Percentiles rank a stretch among this genome's conserved stretches.
These are phyloP conservation scores for Zonitis immaculata DNA, from an alignment of 2,888 invertebrate species.

Conservation along the genomic window DNA sequence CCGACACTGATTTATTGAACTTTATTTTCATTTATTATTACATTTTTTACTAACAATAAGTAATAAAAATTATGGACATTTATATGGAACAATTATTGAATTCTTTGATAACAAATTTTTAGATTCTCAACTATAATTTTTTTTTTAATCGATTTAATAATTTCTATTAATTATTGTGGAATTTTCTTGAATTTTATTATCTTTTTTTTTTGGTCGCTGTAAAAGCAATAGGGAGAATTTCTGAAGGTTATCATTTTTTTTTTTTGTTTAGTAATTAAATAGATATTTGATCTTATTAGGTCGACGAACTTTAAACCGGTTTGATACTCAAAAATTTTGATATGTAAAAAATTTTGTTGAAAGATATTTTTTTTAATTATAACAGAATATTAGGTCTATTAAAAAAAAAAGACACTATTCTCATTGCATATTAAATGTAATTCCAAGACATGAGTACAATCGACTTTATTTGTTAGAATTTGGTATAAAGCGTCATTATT, in stretches of 20 bases:
- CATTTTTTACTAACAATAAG: neutral
- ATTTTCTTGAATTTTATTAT: neutral
- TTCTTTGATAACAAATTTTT: too few species aligned
- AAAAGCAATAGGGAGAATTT: neutral
- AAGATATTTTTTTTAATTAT: neutral
- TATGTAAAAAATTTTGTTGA: neutral
- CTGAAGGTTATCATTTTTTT: neutral
- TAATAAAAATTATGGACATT: too few species aligned
- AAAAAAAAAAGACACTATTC: too few species aligned
- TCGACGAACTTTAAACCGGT: conserved; percentile 14
- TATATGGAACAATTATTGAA: too few species aligned
- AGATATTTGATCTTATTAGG: conserved; percentile 10
- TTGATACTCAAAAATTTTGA: neutral
- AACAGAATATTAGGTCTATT: too few species aligned
- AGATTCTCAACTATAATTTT: too few species aligned
- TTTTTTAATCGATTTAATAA: too few species aligned
- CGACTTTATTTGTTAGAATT: too few species aligned
- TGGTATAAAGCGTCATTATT: too few species aligned
- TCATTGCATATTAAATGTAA: too few species aligned
- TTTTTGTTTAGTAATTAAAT: neutral
- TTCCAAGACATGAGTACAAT: too few species aligned
- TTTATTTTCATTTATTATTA: neutral
- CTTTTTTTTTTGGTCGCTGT: neutral
- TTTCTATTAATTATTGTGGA: neutral
- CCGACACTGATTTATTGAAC: neutral